Base-by-base conservation (phyloP, 1,140 invertebrate genomes). In the Aphelenchoides avenae region DNA sequence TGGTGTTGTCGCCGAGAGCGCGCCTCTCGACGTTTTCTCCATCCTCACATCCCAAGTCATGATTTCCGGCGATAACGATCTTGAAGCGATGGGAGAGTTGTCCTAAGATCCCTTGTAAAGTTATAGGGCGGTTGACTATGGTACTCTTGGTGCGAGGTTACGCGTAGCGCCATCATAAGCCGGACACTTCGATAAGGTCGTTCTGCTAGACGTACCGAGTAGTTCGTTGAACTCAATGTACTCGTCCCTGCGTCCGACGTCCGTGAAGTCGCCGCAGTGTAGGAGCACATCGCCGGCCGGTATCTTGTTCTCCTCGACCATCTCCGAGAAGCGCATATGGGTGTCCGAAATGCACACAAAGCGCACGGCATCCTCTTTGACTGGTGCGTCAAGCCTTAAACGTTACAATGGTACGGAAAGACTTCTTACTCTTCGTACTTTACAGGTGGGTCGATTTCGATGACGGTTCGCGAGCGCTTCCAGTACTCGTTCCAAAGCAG, bases 241-340 rank as follows among this genome's bases (percentile, higher is more conserved):
- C 80, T 89, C 87, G 49, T 84, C 81, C 51, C 83, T 73, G 59
- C 83, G 82, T 22, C 89, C 89, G 75, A 85, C 85, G 66, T 85
- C 84, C 27, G 87, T 89, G 72, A 91, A 89, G 77, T 91, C 89
- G 3, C 89, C 89, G 41, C 87, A 87, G 80, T 91, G 89, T 40
- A 91, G 84, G 50, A 90, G 86, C 39, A 91, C 54, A 46, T 67
- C 65, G 0, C 65, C 65, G 52, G 46, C 24, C 1, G 67, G 67
- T 39, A 70, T 74, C 18, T 26, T 30, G 7, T 40, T 15, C n/a
- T n/a, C n/a, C n/a, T n/a, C n/a, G 1, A 70, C 18, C 31, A 70
- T 36, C 37, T 73, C 13, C 27, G 30, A 64, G 30, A 70, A 31
- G 18, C 62, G 47, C 5, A 70, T 56, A 47, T 70, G 67, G 9